These are phyloP conservation scores for Notamacropus eugenii DNA, from an alignment of 2,797 vertebrate genomes.

Conservation along the genomic window DNA sequence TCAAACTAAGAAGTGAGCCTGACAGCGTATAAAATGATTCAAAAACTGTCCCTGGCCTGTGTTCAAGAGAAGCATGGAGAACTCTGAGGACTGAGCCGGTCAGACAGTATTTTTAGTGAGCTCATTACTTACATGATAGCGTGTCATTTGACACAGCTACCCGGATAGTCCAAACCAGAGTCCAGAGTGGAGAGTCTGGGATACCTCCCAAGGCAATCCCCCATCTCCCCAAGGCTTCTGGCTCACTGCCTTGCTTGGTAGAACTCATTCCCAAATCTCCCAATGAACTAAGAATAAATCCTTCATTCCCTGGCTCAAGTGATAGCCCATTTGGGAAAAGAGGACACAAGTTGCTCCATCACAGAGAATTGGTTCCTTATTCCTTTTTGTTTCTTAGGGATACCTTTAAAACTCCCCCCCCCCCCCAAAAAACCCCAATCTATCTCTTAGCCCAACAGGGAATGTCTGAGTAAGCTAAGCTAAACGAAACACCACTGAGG, in stretches of 20 bases:
- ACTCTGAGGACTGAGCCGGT: not conserved
- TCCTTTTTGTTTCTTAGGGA: not conserved
- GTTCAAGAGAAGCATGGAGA: fast-evolving
- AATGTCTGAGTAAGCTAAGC: fast-evolving
- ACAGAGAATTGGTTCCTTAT: not conserved
- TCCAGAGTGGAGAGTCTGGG: not conserved
- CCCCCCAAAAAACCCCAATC: too few relatives aligned
- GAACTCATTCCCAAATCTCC: not conserved
- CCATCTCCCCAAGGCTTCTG: not conserved
- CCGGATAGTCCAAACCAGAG: not conserved
- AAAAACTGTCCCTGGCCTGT: fast-evolving
- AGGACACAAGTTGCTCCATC: not conserved
- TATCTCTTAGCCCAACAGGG: not conserved
- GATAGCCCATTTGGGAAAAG: not conserved
- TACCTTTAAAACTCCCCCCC: not conserved
- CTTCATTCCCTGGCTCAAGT: not conserved
- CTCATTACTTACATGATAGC: not conserved
- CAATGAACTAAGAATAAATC: not conserved
- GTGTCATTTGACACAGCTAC: not conserved
- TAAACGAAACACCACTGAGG: not conserved
- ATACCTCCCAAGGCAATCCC: not conserved
- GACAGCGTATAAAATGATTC: not conserved
- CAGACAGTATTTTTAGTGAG: fast-evolving
- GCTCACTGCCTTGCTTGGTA: not conserved
- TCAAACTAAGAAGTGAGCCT: slow-evolving; percentile 1